A percentile compares a stretch with the other conserved stretches of the same genome.
phyloP scores from a whole-genome alignment of 2,113 vertebrate species.

The Sciurus niger region DNA sequence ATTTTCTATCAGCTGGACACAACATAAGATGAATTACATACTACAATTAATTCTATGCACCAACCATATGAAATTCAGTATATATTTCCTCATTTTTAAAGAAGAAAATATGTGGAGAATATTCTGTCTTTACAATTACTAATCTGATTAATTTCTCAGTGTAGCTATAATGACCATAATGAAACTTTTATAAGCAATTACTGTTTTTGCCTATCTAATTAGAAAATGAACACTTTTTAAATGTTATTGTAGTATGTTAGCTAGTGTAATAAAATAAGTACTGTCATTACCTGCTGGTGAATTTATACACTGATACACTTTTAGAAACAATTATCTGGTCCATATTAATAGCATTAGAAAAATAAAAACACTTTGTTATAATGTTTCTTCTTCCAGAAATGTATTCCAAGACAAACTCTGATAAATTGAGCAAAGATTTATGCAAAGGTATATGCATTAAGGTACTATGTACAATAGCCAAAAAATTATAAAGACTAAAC shows the following conservation, averaged over 20 bases:
- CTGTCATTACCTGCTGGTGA: background rate
- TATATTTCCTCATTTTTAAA: slow-evolving; percentile 5
- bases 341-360: background rate
- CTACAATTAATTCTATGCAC: background rate
- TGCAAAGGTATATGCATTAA: background rate
- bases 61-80: background rate
- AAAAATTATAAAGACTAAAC: background rate
- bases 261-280: background rate
- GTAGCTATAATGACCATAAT: background rate
- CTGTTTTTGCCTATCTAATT: slow-evolving; percentile 40
- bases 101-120: background rate
- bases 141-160: background rate
- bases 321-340: slow-evolving; percentile 42
- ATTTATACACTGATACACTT: background rate
- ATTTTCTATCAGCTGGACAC: background rate
- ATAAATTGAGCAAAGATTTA: background rate
- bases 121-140: background rate
- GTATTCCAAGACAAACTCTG: background rate
- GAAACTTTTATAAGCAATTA: slow-evolving; percentile 5
- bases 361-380: background rate
- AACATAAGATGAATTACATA: background rate
- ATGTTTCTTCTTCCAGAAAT: slow-evolving; percentile 14
- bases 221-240: slow-evolving; percentile 26
- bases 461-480: background rate
- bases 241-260: background rate